Evolutionary conservation across 2,113 vertebrate species (phyloP).

Genomic region (Pterocles orientalis): DNA sequence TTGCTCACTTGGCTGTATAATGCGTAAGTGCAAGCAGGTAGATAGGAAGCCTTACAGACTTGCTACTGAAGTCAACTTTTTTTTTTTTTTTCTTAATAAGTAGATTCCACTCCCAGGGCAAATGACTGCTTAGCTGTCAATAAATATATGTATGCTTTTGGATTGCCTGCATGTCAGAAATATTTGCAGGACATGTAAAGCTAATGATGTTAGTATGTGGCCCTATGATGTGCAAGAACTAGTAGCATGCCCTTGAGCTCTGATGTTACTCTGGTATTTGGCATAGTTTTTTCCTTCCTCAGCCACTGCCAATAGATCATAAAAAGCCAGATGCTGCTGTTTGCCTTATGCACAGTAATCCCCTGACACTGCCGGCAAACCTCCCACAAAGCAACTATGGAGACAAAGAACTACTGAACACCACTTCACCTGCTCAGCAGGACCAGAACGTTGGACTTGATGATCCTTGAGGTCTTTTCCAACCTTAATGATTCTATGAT

Average conservation of each 20-base stretch:
- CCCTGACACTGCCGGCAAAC: neutral
- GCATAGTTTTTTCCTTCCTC: neutral
- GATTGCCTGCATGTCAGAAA: neutral
- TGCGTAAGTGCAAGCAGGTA: accelerated
- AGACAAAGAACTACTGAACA: neutral
- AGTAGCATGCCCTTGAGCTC: neutral
- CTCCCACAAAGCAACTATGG: neutral
- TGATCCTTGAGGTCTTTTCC: too few species aligned
- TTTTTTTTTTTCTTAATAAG: accelerated
- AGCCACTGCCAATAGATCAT: neutral
- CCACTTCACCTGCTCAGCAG: neutral
- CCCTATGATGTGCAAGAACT: neutral
- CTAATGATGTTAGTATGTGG: neutral
- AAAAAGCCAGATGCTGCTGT: neutral
- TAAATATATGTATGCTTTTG: neutral
- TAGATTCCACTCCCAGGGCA: neutral
- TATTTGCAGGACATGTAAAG: neutral
- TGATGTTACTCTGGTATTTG: neutral
- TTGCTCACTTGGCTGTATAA: neutral
- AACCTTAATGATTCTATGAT: too few species aligned
- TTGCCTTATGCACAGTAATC: neutral
- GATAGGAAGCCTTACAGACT: neutral
- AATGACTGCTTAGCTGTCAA: neutral
- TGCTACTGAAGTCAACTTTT: neutral
- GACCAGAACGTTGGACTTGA: neutral